These are phyloP conservation scores for Enteromius mattozi DNA, from an alignment of 2,797 vertebrate genomes.

Conservation along the genomic window DNA sequence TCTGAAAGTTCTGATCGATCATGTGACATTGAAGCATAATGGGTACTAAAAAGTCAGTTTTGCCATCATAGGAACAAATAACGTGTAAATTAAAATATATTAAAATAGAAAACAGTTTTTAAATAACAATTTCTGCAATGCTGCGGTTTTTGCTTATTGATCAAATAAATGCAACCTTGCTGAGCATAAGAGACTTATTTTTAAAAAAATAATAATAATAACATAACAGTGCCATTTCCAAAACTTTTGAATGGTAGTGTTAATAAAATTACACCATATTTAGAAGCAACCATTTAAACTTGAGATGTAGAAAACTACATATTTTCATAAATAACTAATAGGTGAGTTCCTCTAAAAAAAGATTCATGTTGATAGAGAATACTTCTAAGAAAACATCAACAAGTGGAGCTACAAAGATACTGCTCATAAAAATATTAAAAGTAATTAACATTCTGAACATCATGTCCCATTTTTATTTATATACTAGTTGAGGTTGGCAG, in stretches of 20 bases:
- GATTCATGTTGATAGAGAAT: background rate
- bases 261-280: background rate
- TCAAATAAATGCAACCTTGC: background rate
- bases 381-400: background rate
- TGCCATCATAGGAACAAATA: background rate
- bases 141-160: background rate
- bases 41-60: background rate
- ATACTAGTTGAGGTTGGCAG: background rate
- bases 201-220: background rate
- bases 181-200: background rate
- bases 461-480: background rate
- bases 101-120: background rate
- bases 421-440: background rate
- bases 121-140: background rate
- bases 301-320: background rate
- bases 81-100: background rate
- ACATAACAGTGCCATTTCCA: background rate
- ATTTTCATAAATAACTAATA: background rate
- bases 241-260: background rate
- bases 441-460: background rate
- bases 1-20: background rate
- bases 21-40: background rate
- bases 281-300: background rate
- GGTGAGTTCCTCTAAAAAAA: background rate
- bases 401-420: background rate